Percentiles rank a stretch among this genome's conserved stretches.
Evolutionary conservation across 2,113 vertebrate species (phyloP).

Genomic region (Plectropomus leopardus): DNA sequence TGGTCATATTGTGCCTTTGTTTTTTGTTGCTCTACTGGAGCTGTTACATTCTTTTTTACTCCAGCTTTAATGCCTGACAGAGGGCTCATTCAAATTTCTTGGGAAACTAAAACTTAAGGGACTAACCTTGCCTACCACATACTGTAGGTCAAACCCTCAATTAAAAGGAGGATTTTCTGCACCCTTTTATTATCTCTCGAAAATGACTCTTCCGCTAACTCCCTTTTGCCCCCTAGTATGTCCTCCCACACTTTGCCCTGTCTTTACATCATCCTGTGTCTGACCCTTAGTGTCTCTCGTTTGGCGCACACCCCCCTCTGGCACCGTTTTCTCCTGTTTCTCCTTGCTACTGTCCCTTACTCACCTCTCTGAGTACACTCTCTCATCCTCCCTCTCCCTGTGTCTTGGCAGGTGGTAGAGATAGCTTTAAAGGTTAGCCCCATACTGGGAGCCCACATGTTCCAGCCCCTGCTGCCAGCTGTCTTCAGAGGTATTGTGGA

Average conservation of each 20-base stretch:
- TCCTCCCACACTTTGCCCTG: not conserved
- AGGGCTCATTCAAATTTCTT: slow-evolving; percentile 30
- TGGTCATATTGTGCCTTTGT: not conserved
- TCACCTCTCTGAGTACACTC: slow-evolving; percentile 8
- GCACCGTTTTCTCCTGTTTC: slow-evolving; percentile 4
- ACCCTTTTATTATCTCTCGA: slow-evolving; percentile 9
- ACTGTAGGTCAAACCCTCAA: slow-evolving; percentile 18
- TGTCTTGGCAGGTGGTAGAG: slow-evolving; percentile 92
- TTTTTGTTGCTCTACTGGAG: not conserved
- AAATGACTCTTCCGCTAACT: not conserved
- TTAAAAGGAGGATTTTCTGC: slow-evolving; percentile 28
- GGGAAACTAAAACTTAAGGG: slow-evolving; percentile 4
- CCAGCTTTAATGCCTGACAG: not conserved
- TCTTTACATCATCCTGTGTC: slow-evolving; percentile 26
- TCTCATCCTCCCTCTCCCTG: slow-evolving; percentile 31
- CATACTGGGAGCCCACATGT: slow-evolving; percentile 91
- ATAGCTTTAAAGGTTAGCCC: slow-evolving; percentile 95
- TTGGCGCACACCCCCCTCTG: not conserved
- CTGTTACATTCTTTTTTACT: slow-evolving; percentile 9
- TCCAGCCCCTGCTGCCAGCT: slow-evolving; percentile 92
- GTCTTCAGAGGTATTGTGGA: slow-evolving; percentile 93
- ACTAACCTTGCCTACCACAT: not conserved
- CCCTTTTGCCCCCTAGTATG: not conserved
- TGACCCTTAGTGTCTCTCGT: not conserved
- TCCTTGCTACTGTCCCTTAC: slow-evolving; percentile 25